A percentile compares a stretch with the other conserved stretches of the same genome.
Evolutionary conservation across 2,797 vertebrate species (phyloP).

Genomic region (Gastrophryne carolinensis): DNA sequence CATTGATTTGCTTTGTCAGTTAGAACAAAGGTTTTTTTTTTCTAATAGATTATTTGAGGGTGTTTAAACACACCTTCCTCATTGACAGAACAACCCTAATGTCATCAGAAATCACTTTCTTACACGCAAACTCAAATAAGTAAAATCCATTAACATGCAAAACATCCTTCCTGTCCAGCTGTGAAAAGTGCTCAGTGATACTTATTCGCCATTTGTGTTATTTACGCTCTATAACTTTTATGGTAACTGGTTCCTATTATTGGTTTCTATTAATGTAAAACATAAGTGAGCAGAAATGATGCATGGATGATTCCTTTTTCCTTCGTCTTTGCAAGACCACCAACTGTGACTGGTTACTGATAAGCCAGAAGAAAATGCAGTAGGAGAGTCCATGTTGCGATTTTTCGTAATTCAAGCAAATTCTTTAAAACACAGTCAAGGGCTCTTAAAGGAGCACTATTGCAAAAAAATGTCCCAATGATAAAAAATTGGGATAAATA

Average conservation of each 20-base stretch:
- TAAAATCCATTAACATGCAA: constrained; percentile 77
- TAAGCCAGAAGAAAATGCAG: constrained; percentile 74
- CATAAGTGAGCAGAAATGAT: constrained; percentile 95
- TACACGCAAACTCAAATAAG: constrained; percentile 67
- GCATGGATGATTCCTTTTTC: constrained; percentile 88
- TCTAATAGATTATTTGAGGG: not conserved
- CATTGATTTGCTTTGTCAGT: too few relatives aligned
- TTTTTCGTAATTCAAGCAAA: too few relatives aligned
- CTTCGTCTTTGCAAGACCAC: constrained; percentile 78
- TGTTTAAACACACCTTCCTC: not conserved
- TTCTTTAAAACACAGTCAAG: too few relatives aligned
- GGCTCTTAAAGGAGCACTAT: too few relatives aligned
- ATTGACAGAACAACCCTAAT: not conserved
- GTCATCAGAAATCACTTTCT: not conserved
- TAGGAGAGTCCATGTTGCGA: too few relatives aligned
- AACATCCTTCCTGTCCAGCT: constrained; percentile 77
- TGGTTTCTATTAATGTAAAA: constrained; percentile 95
- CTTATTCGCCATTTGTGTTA: constrained; percentile 91
- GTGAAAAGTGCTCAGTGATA: constrained; percentile 82
- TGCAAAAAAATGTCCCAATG: too few relatives aligned
- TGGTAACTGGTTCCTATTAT: constrained; percentile 90
- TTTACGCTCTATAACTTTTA: constrained; percentile 92
- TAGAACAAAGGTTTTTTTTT: too few relatives aligned
- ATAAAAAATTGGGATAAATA: too few relatives aligned
- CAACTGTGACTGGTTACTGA: constrained; percentile 81